phyloP scores from a whole-genome alignment of 2,113 vertebrate genomes.

The Willisornis vidua region DNA sequence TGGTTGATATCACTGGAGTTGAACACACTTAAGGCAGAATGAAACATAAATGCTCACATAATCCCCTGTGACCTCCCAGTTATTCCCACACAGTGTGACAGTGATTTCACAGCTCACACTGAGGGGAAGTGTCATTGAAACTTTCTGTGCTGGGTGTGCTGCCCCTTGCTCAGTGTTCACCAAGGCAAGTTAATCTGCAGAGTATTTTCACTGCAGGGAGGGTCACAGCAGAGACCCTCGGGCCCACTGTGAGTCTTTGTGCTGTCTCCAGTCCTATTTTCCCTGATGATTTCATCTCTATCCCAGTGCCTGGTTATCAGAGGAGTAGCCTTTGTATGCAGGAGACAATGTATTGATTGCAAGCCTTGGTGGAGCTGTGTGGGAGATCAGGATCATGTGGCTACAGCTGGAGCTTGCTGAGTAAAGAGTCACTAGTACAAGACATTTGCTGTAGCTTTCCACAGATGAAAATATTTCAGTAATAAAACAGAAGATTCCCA shows the following conservation, averaged over 20 bases:
- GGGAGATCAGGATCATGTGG: neutral
- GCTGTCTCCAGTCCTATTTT: neutral
- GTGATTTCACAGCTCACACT: neutral
- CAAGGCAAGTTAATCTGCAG: neutral
- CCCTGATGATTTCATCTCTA: slow-evolving; percentile 19
- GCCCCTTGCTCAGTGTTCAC: neutral
- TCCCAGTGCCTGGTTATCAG: neutral
- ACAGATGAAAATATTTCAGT: neutral
- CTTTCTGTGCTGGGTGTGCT: neutral
- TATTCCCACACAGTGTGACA: neutral
- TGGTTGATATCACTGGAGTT: neutral
- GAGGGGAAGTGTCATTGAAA: neutral
- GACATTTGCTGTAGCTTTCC: neutral
- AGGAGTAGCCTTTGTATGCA: slow-evolving; percentile 2
- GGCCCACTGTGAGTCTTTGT: neutral
- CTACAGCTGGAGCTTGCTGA: slow-evolving; percentile 16
- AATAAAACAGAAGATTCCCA: neutral
- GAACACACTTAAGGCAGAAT: slow-evolving; percentile 12
- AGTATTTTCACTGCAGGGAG: neutral
- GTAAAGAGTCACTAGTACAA: neutral
- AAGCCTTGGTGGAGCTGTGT: neutral
- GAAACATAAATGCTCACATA: slow-evolving; percentile 28
- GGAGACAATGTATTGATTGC: slow-evolving; percentile 42
- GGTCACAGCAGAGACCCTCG: neutral
- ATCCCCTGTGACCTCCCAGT: slow-evolving; percentile 51